Evolutionary conservation across 1,140 invertebrate genomes (phyloP).

Genomic region (Brachionus rotundiformis): DNA sequence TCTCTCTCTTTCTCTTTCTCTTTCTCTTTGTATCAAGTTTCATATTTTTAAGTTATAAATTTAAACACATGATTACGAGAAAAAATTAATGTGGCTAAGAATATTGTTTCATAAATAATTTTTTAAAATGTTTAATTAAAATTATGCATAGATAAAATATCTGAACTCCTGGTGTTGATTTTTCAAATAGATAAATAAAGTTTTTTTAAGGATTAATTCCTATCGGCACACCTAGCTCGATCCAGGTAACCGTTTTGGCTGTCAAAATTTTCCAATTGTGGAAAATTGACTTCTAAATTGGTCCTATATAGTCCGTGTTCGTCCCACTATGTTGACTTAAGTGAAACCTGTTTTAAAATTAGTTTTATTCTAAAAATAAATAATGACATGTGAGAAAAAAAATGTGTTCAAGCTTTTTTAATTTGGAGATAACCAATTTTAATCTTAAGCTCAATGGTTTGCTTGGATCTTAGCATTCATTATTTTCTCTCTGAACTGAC

Average conservation of each 20-base stretch:
- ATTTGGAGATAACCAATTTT: neutral
- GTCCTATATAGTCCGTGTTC: neutral
- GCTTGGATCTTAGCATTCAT: neutral
- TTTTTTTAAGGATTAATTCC: neutral
- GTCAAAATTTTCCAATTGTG: neutral
- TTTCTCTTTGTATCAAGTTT: slow-evolving; percentile 4
- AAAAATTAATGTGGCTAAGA: slow-evolving; percentile 1
- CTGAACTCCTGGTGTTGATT: neutral
- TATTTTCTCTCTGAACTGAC: slow-evolving; percentile 1
- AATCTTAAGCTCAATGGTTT: neutral
- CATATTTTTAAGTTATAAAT: neutral
- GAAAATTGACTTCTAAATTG: neutral
- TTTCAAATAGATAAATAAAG: neutral
- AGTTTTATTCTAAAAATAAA: neutral
- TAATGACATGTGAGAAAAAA: neutral
- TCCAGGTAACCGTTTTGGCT: neutral
- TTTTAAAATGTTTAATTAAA: slow-evolving; percentile 13
- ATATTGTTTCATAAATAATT: neutral
- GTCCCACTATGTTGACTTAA: neutral
- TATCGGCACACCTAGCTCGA: neutral
- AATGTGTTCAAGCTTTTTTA: neutral
- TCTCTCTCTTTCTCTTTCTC: neutral
- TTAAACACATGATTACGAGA: slow-evolving; percentile 5
- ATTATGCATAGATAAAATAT: neutral
- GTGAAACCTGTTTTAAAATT: neutral